phyloP scores from a whole-genome alignment of 2,113 vertebrate genomes.

The Microcebus jonahi region DNA sequence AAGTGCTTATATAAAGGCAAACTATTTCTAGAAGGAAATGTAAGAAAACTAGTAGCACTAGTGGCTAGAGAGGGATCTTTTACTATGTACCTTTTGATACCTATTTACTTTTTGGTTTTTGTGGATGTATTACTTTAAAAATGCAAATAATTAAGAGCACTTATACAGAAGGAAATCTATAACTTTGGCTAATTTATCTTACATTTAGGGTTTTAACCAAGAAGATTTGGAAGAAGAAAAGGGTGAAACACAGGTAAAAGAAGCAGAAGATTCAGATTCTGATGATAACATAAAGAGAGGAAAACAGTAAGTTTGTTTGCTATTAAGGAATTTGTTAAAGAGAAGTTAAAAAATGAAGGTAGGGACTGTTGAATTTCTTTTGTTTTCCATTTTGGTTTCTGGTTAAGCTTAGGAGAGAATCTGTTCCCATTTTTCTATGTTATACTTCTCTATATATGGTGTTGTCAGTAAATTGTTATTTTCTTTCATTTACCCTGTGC shows the following conservation, averaged over 20 bases:
- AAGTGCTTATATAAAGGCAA: not conserved
- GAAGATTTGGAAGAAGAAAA: slow-evolving; percentile 96
- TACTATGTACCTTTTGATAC: not conserved
- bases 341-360: slow-evolving; percentile 15
- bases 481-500: not conserved
- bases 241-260: slow-evolving; percentile 83
- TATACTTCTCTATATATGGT: not conserved
- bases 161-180: not conserved
- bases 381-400: not conserved
- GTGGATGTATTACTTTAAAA: not conserved
- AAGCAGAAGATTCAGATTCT: slow-evolving; percentile 93
- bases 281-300: slow-evolving; percentile 94
- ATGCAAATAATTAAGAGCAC: not conserved
- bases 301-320: slow-evolving; percentile 89
- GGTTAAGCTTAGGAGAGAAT: not conserved
- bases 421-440: not conserved
- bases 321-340: not conserved
- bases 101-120: not conserved
- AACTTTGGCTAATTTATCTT: slow-evolving; percentile 52
- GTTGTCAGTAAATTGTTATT: not conserved
- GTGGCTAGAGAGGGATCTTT: not conserved
- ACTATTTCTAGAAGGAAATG: not conserved
- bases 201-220: slow-evolving; percentile 96
- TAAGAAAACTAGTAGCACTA: not conserved
- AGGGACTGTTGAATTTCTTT: not conserved